Base-by-base conservation (phyloP, 2,113 vertebrate species). In the Monopterus albus region DNA sequence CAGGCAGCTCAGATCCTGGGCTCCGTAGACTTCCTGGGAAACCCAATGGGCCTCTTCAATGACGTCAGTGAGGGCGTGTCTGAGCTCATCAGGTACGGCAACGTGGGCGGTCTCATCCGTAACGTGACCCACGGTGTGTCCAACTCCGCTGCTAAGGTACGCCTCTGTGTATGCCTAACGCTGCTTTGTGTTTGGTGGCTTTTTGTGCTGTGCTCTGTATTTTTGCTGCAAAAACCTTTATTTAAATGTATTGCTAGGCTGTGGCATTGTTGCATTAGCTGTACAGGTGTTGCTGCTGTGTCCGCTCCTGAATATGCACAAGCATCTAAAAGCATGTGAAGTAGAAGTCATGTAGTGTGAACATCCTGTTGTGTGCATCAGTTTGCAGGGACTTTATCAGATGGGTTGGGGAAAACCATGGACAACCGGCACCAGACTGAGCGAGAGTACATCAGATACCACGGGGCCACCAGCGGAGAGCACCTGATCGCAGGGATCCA, bases 51-150 rank as follows among this genome's bases (percentile, higher is more conserved):
- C 4, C 94, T 99, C 0, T 42, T 97, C 59, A 99, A 95, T 28
- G 98, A 99, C n/a, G 93, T 99, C 72, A 95, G 95, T 0, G 97
- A 99, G 93, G 98, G 98, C 2, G 81, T 99, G 50, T 94, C 94
- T 1, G 96, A 97, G 64, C 95, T 99, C 75, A 95, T 99, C 72
- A 98, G 95, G 75, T 97, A 99, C 0, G 98, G 98, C 78, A 99
- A 98, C 0, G 96, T 99, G 4, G 94, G 96, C 9, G 97, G 97
- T 21, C 95, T 99, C 45, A 96, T 99, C 56, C 94, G 97, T 77
- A 99, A 98, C 1, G 96, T 99, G 64, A 98, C 98, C 0, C 98
- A 99, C 0, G 98, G 98, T 0, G 97, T 99, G 3, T 99, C 98
- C 23, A 98, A 99, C 87, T 99, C 98, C 3, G 96, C 98, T 36